Base-by-base conservation (phyloP, 2,113 vertebrate species). In the Abramis brama region DNA sequence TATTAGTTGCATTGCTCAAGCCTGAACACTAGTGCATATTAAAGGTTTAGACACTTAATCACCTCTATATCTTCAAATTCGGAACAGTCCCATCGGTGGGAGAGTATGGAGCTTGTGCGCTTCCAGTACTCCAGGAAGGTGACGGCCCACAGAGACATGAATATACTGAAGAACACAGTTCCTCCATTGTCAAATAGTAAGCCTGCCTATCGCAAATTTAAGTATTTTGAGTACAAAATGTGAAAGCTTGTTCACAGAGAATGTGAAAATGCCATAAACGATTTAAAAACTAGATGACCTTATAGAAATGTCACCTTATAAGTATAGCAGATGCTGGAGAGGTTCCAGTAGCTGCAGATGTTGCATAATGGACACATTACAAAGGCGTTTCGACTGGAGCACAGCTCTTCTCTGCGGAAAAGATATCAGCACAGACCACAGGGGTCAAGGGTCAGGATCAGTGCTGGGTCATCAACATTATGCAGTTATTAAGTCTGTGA, bases 111-210 rank as follows among this genome's bases (percentile, higher is more conserved):
- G 83, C 94, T 95, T 86, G 94, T 96, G 78, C 92, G 76, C 79
- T 96, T 96, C 96, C 95, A 95, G 91, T 94, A 95, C 89, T 96
- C 95, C 91, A 96, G 88, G 91, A 96, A 97, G 77, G 94, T 93
- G 43, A 94, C 93, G 0, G 95, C 94, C 96, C 95, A 95, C 89
- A 96, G 95, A 77, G 96, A 96, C 94, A 95, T 94, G 92, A 96
- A 96, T 59, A 96, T 92, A 77, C 95, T 96, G 91, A 96, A 96
- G 93, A 96, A 93, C n/a, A 96, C 94, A 0, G 95, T 95, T 5
- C 95, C 95, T 0, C 93, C 94, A 79, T 96, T 95, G 90, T 96
- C 96, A 82, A 95, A 96, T 59, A 96, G 90, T 89, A 95, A 95
- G 11, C 95, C 95, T 86, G 95, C 17, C 95, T 96, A 89, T 30